Conservation (phyloP, 2,888 invertebrate species). For the Heptascelio sp. region DNA sequence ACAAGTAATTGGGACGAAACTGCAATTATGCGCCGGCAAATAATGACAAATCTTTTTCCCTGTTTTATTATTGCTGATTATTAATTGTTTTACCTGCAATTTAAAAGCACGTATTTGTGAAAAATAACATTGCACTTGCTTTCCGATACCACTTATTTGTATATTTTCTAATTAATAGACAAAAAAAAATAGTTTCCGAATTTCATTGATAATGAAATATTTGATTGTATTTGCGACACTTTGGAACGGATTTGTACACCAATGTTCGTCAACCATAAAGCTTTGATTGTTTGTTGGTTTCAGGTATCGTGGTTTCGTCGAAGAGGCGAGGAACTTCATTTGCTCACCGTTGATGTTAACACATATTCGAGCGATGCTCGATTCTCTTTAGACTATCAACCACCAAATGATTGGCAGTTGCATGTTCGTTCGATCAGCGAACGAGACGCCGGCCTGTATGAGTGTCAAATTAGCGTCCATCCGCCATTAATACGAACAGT, state of each 20-base stretch:
- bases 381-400: slow-evolving; percentile 90
- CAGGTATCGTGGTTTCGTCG: slow-evolving; percentile 81
- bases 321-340: slow-evolving; percentile 81
- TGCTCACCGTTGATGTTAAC: slow-evolving; percentile 81
- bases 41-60: too few species aligned
- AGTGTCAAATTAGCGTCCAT: slow-evolving; percentile 94
- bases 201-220: too few species aligned
- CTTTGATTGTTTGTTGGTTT: slow-evolving; percentile 32
- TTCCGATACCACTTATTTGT: too few species aligned
- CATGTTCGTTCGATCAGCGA: slow-evolving; percentile 91
- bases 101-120: too few species aligned
- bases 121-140: too few species aligned
- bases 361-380: slow-evolving; percentile 85
- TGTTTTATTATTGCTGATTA: too few species aligned
- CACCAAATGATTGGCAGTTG: slow-evolving; percentile 93
- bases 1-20: too few species aligned
- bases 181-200: too few species aligned
- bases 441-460: slow-evolving; percentile 93
- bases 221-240: neutral
- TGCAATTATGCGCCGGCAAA: too few species aligned
- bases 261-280: neutral
- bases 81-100: too few species aligned
- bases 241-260: neutral
- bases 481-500: slow-evolving; percentile 91
- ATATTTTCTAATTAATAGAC: too few species aligned